Base-by-base conservation (phyloP, 2,888 invertebrate species). In the Miltochrista miniata region DNA sequence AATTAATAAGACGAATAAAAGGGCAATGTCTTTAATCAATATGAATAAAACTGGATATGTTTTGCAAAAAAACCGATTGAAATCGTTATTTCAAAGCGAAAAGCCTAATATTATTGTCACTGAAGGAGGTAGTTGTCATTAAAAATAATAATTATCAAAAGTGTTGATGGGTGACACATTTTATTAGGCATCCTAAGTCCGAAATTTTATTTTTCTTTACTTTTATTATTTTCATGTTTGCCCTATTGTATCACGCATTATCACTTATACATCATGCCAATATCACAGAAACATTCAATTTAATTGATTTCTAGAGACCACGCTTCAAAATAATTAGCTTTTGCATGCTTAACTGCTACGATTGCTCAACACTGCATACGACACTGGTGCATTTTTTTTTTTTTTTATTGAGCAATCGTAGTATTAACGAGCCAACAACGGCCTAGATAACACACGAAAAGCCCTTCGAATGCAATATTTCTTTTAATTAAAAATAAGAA, bases 51-150 rank as follows among this genome's bases (percentile, higher is more conserved):
- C 84, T n/a, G 82, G 81, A 52, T 83, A 84, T 64, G 77, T 76
- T 42, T 60, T 83, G 11, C 87, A 84, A 39, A 91, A 84, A 58
- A 85, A 78, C 71, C 79, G 84, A 64, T 71, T 92, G 30, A 79
- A 81, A 50, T 88, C 91, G 7, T 81, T 92, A 53, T 92, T 92
- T 68, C 91, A 89, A 73, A 87, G 83, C 30, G 87, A 90, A 72
- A 75, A 87, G 40, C 90, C 91, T 55, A 90, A 90, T 63, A 90
- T 92, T 50, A 85, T 91, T 61, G 87, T 91, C 41, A 90, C 92
- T 53, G 90, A 92, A 90, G 92, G 92, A 92, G 92, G 92, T 92
- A 92, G 81, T 71, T 76, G 57, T 59, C 34, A 43, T 54, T 35
- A 13, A 35, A 24, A 55, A 51, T 50, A 43, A 54, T 51, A 42